Base-by-base conservation (phyloP, 2,888 invertebrate species). In the Pseudococcus viburni region DNA sequence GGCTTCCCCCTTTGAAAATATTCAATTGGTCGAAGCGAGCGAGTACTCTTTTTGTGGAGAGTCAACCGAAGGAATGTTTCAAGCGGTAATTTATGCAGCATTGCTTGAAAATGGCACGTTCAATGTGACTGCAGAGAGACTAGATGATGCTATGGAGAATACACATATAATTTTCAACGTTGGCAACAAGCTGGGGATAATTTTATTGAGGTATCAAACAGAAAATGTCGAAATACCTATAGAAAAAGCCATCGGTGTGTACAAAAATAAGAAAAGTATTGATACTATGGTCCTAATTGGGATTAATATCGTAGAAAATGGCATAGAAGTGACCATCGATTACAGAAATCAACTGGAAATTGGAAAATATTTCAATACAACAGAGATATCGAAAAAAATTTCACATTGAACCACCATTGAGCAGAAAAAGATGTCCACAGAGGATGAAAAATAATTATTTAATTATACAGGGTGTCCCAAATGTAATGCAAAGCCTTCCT, bases 21-120 rank as follows among this genome's bases (percentile, higher is more conserved):
- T 73, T 6, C 73, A 73, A 12, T 17, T 73, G 17, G 73, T 73
- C 73, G 73, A 73, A 26, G 73, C 33, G 15, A 73, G 73, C 73
- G 73, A 73, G 17, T 73, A 33, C 4, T 26, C 26, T 15, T 73
- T 15, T 15, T 33, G 73, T 12, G 33, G 12, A 8, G 73, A 73
- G 33, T 33, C 33, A 2, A 7, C 73, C 6, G 73, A 73, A 19
- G 33, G 5, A 7, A 26, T 33, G 33, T 73, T 73, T 73, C 33
- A 73, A 33, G 73, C 73, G 6, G 73, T 73, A 12, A 33, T 73
- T 33, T 73, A 33, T 33, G 17, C 33, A 26, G 12, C 73, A 4
- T 73, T 73, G n/a, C 33, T 33, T 5, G 15, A 73, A 1, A 73
- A 33, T 33, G 33, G 6, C 5, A 33, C 33, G 2, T 33, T 73